Base-by-base conservation (phyloP, 2,113 vertebrate genomes). In the Psittacus erithacus region DNA sequence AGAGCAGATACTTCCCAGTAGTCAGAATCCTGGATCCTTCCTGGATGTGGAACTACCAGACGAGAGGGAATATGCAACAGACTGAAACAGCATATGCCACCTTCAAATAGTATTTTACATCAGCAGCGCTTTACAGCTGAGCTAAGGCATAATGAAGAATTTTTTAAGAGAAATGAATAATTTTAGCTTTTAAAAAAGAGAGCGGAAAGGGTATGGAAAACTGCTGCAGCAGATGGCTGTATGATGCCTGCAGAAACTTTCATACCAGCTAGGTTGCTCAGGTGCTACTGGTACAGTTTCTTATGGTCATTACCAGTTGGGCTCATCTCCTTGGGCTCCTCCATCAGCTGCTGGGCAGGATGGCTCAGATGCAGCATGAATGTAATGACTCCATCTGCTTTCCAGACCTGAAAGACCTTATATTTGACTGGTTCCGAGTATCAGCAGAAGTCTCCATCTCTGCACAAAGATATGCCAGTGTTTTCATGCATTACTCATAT, bases 1-100 rank as follows among this genome's bases (percentile, higher is more conserved):
- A 79, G 13, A 88, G 38, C 73, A 76, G 15, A 60, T 7, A 27
- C 38, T 77, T 93, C 33, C 23, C 52, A 59, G 44, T 11, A 91
- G 82, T 3, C 0, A 1, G 43, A 31, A 92, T 27, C 75, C 60
- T 78, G 35, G 68, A 63, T 81, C 43, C 43, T 41, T 73, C 50
- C 65, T 64, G 70, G 55, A 75, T 73, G 47, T 38, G 43, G 52
- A 95, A 78, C 69, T 84, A 82, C 57, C 47, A 19, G 17, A 50
- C 8, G 50, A 93, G 55, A 91, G 13, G 52, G 50, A 95, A 89
- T 49, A 84, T 25, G 35, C 78, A 79, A 79, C 62, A 95, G 89
- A 95, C 62, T 85, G 93, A 89, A 91, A 89, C 24, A 91, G 65
- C 86, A 94, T 71, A 91, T 86, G 91, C 65, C 59, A 55, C 47